Evolutionary conservation across 2,797 vertebrate species (phyloP).

Genomic region (Florisuga fusca): DNA sequence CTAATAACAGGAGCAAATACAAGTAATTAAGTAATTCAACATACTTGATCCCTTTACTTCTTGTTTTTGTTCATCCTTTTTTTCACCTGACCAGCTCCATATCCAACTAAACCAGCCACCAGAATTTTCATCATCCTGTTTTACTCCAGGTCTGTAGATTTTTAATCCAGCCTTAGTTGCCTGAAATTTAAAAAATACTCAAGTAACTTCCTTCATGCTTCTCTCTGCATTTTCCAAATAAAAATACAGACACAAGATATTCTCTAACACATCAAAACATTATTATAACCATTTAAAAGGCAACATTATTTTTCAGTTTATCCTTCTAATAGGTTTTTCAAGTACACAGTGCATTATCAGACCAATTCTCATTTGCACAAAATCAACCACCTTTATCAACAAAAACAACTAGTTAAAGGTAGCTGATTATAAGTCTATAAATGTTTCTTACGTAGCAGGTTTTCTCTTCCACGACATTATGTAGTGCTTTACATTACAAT

Average conservation of each 20-base stretch:
- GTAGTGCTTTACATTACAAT: neutral
- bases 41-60: slow-evolving; percentile 88
- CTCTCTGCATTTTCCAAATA: neutral
- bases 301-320: neutral
- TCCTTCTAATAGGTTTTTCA: neutral
- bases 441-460: neutral
- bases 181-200: slow-evolving; percentile 71
- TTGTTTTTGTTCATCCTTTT: slow-evolving; percentile 68
- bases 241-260: neutral
- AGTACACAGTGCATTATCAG: neutral
- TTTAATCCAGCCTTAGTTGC: slow-evolving; percentile 89
- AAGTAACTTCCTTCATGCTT: neutral
- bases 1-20: neutral
- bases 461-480: neutral
- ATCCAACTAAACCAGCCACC: slow-evolving; percentile 94
- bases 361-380: neutral
- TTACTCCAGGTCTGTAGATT: slow-evolving; percentile 89
- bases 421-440: neutral
- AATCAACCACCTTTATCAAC: neutral
- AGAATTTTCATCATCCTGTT: slow-evolving; percentile 89
- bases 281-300: neutral
- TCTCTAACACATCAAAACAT: neutral
- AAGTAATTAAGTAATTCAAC: slow-evolving; percentile 1
- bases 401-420: neutral
- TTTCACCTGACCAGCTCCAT: slow-evolving; percentile 89